Percentiles rank a stretch among this genome's conserved stretches.
Evolutionary conservation across 1,140 invertebrate genomes (phyloP).

Genomic region (Drosophila pseudoobscura): DNA sequence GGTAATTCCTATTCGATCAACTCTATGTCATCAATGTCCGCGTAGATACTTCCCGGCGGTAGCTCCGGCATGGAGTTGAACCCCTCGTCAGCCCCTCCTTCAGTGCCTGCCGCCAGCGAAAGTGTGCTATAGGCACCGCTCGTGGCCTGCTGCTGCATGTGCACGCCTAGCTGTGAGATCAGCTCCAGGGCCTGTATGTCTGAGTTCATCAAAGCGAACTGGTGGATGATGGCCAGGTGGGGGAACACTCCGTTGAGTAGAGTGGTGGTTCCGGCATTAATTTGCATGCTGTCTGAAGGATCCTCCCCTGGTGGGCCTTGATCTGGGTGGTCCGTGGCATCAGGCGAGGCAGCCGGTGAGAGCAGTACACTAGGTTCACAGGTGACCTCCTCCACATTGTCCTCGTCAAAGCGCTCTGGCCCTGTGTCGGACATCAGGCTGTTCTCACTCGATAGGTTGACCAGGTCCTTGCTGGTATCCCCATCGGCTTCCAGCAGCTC

Average conservation of each 20-base stretch:
- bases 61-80: conserved; percentile 14
- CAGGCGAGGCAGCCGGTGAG: conserved; percentile 44
- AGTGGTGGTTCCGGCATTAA: conserved; percentile 69
- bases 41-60: conserved; percentile 67
- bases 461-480: conserved; percentile 37
- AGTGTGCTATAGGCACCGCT: conserved; percentile 62
- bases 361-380: conserved; percentile 60
- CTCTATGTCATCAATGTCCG: conserved; percentile 79
- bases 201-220: conserved; percentile 76
- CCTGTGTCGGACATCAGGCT: conserved; percentile 61
- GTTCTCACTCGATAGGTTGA: conserved; percentile 70
- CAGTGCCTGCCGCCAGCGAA: conserved; percentile 46
- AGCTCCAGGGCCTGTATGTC: conserved; percentile 73
- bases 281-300: conserved; percentile 25
- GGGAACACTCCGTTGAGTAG: conserved; percentile 71
- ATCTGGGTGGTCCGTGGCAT: not conserved
- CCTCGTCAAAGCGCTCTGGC: conserved; percentile 37
- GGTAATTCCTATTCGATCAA: conserved; percentile 63
- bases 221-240: conserved; percentile 74
- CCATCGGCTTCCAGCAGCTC: conserved; percentile 46
- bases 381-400: conserved; percentile 62
- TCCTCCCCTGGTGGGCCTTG: conserved; percentile 10
- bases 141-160: conserved; percentile 74
- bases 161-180: conserved; percentile 77
- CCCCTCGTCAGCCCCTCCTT: not conserved